Percentiles rank a stretch among this genome's conserved stretches.
Conservation (phyloP, 1,140 invertebrate genomes). For the Bombus consobrinus region DNA sequence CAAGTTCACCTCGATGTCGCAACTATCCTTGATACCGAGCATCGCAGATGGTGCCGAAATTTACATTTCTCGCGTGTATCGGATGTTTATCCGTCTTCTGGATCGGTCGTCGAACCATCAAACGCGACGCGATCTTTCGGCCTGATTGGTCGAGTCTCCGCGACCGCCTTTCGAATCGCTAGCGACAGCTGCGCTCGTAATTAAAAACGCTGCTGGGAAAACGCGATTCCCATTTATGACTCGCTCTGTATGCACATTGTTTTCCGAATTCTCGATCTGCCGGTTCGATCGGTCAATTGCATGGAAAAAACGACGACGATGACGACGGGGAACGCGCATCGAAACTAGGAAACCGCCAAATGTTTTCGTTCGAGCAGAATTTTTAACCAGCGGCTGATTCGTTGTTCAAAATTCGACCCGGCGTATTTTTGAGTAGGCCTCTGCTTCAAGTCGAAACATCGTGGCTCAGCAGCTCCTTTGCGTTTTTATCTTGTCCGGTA, state of each 20-base stretch:
- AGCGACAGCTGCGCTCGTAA: conserved; percentile 39
- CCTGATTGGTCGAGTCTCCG: neutral
- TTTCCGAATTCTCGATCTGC: neutral
- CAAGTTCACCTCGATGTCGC: neutral
- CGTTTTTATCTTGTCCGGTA: neutral
- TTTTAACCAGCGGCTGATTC: neutral
- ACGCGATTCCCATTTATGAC: conserved; percentile 2
- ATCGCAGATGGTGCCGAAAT: conserved; percentile 48
- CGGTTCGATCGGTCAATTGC: conserved; percentile 3
- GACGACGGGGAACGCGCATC: too few species aligned
- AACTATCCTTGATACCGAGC: conserved; percentile 1
- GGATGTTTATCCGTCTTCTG: conserved; percentile 21
- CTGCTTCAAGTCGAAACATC: neutral
- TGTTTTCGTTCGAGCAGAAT: neutral
- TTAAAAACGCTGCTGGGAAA: conserved; percentile 4
- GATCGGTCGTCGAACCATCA: too few species aligned
- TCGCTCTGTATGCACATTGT: conserved; percentile 4
- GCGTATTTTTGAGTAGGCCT: neutral
- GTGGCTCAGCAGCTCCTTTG: neutral
- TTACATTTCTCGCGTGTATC: conserved; percentile 56
- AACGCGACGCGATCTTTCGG: too few species aligned
- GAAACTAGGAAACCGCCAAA: neutral
- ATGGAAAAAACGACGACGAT: neutral
- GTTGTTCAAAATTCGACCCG: neutral
- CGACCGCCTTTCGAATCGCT: conserved; percentile 1